Percentiles rank a stretch among this genome's conserved stretches.
phyloP scores from a whole-genome alignment of 1,140 invertebrate species.

The Panagrolaimus sp. region DNA sequence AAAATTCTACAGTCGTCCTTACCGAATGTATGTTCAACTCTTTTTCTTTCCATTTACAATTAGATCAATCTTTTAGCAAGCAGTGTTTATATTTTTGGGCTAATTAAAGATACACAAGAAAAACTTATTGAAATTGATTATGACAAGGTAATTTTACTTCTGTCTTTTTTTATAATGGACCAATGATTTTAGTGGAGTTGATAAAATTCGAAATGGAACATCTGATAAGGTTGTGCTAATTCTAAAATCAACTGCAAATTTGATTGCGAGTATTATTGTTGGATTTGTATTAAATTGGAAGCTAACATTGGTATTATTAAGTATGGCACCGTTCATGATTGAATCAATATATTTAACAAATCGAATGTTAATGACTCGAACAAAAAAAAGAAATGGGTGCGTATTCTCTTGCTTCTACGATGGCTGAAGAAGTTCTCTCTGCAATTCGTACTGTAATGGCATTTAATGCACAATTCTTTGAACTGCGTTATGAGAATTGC shows the following conservation, averaged over 20 bases:
- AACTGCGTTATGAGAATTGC: slow-evolving; percentile 57
- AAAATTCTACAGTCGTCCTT: too few relatives aligned
- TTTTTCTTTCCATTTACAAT: too few relatives aligned
- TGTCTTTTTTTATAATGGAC: too few relatives aligned
- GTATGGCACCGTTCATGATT: slow-evolving; percentile 1
- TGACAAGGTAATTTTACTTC: background rate
- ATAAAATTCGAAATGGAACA: slow-evolving; percentile 9
- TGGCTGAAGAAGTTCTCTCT: slow-evolving; percentile 74
- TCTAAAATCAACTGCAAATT: slow-evolving; percentile 13
- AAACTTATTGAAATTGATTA: too few relatives aligned
- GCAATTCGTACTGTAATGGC: slow-evolving; percentile 73
- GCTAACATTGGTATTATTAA: background rate
- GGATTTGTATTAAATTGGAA: slow-evolving; percentile 12
- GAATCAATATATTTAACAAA: slow-evolving; percentile 1
- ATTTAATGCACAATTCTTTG: slow-evolving; percentile 72
- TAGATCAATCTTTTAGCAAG: too few relatives aligned
- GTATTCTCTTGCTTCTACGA: slow-evolving; percentile 64
- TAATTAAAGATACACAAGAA: too few relatives aligned
- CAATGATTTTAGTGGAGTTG: background rate
- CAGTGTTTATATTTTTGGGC: too few relatives aligned
- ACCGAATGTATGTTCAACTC: too few relatives aligned
- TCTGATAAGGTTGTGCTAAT: slow-evolving; percentile 7
- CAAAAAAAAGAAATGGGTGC: slow-evolving; percentile 50
- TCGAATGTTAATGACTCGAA: slow-evolving; percentile 47
- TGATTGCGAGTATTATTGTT: slow-evolving; percentile 40